Percentiles rank a stretch among this genome's conserved stretches.
These are phyloP conservation scores for Indri indri DNA, from an alignment of 2,113 vertebrate genomes.

Conservation along the genomic window DNA sequence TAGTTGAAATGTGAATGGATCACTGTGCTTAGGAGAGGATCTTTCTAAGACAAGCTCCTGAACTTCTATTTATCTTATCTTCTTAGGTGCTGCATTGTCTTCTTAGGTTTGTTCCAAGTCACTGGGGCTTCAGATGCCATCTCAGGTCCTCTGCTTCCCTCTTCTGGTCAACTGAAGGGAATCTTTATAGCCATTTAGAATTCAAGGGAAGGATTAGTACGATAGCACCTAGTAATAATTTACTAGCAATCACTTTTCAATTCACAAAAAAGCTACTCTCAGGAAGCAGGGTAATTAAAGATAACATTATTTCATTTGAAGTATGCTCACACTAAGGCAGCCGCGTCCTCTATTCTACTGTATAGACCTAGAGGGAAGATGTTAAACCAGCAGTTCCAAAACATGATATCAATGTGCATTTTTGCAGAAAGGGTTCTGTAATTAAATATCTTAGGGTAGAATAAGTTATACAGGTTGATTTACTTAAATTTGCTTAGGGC, in stretches of 20 bases:
- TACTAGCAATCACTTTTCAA: background rate
- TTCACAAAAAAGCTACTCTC: background rate
- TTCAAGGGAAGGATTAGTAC: background rate
- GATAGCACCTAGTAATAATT: background rate
- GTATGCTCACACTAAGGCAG: background rate
- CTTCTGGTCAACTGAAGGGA: constrained; percentile 73
- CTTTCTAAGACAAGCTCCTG: background rate
- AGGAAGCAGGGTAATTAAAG: background rate
- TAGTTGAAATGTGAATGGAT: background rate
- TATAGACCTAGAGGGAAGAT: background rate
- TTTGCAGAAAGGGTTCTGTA: background rate
- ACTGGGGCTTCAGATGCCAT: background rate
- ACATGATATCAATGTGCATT: background rate
- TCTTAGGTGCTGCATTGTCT: background rate
- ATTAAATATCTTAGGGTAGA: background rate
- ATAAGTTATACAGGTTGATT: background rate
- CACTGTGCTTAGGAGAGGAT: background rate
- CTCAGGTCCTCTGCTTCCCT: constrained; percentile 79
- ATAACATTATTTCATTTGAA: background rate
- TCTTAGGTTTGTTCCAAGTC: background rate
- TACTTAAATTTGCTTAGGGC: background rate
- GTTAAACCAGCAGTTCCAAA: background rate
- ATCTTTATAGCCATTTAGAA: background rate
- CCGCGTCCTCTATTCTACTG: background rate
- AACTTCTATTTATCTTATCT: background rate